phyloP scores from a whole-genome alignment of 2,113 vertebrate genomes.

The Microtus pennsylvanicus region DNA sequence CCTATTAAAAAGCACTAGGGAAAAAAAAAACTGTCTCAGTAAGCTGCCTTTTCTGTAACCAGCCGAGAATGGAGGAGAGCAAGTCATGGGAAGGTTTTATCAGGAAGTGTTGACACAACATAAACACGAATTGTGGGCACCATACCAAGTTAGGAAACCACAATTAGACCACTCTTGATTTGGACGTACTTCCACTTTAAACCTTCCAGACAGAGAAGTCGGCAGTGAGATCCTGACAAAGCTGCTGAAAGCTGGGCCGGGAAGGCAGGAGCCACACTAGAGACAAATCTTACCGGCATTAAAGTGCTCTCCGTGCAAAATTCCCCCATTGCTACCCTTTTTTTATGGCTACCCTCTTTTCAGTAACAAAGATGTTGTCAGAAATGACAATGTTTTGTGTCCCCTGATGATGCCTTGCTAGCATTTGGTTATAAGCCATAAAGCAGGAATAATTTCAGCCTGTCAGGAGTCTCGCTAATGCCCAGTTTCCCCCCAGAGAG shows the following conservation, averaged over 20 bases:
- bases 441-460: constrained; percentile 92
- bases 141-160: constrained; percentile 65
- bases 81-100: constrained; percentile 51
- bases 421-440: constrained; percentile 93
- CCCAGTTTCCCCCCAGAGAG: constrained; percentile 92
- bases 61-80: constrained; percentile 65
- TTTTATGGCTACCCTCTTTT: constrained; percentile 79
- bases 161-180: constrained; percentile 73
- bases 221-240: constrained; percentile 36
- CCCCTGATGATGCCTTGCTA: constrained; percentile 90
- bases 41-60: constrained; percentile 40
- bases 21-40: not conserved
- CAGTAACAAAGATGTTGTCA: constrained; percentile 92
- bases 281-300: constrained; percentile 81
- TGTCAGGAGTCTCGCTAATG: constrained; percentile 92
- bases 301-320: constrained; percentile 79
- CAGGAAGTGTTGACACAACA: constrained; percentile 75
- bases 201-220: constrained; percentile 14
- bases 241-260: constrained; percentile 51
- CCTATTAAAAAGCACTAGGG: not conserved
- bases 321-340: constrained; percentile 82
- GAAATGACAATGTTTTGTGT: constrained; percentile 91
- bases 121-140: constrained; percentile 44
- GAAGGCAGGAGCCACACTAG: constrained; percentile 43
- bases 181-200: constrained; percentile 66